A percentile compares a stretch with the other conserved stretches of the same genome.
phyloP scores from a whole-genome alignment of 2,113 vertebrate species.

The Melozone crissalis region DNA sequence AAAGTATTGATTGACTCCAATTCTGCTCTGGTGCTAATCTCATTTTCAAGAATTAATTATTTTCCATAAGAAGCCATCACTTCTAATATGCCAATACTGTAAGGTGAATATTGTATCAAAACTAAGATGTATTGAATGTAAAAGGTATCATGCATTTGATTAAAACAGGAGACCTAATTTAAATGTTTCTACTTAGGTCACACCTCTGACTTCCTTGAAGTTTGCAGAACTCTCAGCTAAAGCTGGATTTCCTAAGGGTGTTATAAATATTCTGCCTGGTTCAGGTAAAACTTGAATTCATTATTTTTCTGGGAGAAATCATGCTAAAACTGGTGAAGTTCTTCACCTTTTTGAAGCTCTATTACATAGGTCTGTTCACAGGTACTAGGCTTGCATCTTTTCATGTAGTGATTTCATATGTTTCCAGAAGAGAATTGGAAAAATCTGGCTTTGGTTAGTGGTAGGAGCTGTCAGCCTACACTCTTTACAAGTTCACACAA shows the following conservation, averaged over 20 bases:
- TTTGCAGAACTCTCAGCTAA: constrained; percentile 82
- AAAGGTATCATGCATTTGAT: neutral
- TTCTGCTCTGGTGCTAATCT: neutral
- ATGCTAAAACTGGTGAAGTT: neutral
- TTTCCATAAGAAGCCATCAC: neutral
- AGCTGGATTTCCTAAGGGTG: constrained; percentile 82
- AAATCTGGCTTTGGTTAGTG: neutral
- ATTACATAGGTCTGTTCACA: neutral
- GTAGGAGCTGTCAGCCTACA: neutral
- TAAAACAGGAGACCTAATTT: neutral
- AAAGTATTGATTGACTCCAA: neutral
- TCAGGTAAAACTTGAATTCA: constrained; percentile 73
- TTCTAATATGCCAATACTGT: neutral
- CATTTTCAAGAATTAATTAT: neutral
- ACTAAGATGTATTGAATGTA: neutral
- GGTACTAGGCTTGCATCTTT: neutral
- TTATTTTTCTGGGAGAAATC: neutral
- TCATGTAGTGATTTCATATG: neutral
- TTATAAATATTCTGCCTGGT: constrained; percentile 84
- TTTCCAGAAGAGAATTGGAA: neutral
- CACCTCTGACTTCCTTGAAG: constrained; percentile 84
- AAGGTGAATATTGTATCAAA: neutral
- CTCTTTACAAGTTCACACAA: neutral
- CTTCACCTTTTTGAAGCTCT: neutral
- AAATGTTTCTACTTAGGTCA: constrained; percentile 74